phyloP scores from a whole-genome alignment of 1,140 invertebrate species.

The Paraescarpia echinospica region DNA sequence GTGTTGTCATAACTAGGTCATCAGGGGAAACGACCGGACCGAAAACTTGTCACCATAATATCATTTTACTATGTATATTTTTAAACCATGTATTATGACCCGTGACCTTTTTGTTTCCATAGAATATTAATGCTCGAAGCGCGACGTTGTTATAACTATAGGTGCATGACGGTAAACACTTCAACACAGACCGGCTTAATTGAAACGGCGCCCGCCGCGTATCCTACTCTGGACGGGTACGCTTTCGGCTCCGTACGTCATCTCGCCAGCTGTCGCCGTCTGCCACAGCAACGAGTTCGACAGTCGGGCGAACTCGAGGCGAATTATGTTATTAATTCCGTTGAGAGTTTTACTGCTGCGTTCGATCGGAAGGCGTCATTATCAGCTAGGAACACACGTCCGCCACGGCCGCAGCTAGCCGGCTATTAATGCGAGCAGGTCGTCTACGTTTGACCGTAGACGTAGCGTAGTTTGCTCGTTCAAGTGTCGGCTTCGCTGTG shows the following conservation, averaged over 20 bases:
- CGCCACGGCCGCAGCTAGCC: too few species aligned
- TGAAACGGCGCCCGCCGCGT: not conserved
- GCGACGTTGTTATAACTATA: not conserved
- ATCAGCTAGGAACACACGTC: not conserved
- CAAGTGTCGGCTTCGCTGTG: not conserved
- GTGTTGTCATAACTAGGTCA: too few species aligned
- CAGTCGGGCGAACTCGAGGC: not conserved
- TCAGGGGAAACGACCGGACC: too few species aligned
- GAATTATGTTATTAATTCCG: not conserved
- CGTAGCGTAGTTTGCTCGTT: not conserved
- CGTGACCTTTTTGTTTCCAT: not conserved
- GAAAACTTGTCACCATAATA: too few species aligned
- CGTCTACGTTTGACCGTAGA: not conserved
- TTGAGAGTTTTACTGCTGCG: not conserved
- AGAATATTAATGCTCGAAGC: not conserved
- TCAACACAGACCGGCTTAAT: not conserved
- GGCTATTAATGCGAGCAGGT: not conserved
- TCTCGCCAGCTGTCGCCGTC: not conserved
- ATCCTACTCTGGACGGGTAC: not conserved
- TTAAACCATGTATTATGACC: not conserved
- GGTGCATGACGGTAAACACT: not conserved
- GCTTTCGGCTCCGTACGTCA: not conserved
- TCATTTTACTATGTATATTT: too few species aligned
- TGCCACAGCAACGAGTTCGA: not conserved
- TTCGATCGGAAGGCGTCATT: not conserved